Evolutionary conservation across 2,797 vertebrate species (phyloP), one percentile per base, ranked within the genome.

Genomic region (Pristis pectinata): DNA sequence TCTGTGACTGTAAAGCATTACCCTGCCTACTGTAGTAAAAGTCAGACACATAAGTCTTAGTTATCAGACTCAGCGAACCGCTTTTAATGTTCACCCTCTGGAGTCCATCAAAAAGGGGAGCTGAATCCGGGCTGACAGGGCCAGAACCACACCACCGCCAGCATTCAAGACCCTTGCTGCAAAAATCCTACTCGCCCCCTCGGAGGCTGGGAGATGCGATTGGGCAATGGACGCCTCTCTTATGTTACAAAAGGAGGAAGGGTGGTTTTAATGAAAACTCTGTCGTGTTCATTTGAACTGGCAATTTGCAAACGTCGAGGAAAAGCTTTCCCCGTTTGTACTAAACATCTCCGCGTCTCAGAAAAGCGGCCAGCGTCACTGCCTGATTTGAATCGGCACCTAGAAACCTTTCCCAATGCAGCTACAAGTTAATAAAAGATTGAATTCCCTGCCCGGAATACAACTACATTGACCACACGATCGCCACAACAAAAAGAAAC

Each of bases 31-130:
- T 93, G 22, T 44, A 30, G 64, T 27, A 74, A 53, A 30, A 74
- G 19, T 11, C 64, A 13, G 64, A 49, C 10, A 30, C 8, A 8
- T 37, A 49, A 44, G 24, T 24, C 27, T 30, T 30, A 10, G 44
- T 93, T 74, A 93, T 93, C 92, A 93, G 92, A 49, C 70, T 93
- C 37, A 53, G 15, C 70, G 30, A 94, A 94, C 44, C 41, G 70
- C 44, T 64, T 72, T 76, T 53, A 94, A 94, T 70, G 92, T 76
- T 53, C 27, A 49, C 49, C 70, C 72, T 53, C 92, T 53, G 67
- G 67, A 74, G 70, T 74, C 41, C 70, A 94, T 53, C 92, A 56
- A 49, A 53, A 74, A 19, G 92, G 70, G 70, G 41, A 53, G 70
- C 44, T 53, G 70, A 94, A 41, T 27, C 67, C 91, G 53, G 64